phyloP scores from a whole-genome alignment of 2,888 invertebrate species.

The Aelia acuminata region DNA sequence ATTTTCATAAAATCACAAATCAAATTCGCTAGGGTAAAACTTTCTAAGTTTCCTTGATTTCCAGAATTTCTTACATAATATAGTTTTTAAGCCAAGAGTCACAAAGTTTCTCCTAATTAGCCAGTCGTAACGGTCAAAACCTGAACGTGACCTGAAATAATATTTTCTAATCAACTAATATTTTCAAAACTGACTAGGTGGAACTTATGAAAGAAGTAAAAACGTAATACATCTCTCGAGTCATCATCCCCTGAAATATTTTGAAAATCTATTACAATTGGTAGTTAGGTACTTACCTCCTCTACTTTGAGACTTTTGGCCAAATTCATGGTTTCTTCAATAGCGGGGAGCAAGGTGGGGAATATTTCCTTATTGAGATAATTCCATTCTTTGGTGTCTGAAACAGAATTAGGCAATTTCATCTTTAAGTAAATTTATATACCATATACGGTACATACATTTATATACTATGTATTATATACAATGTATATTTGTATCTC shows the following conservation, averaged over 20 bases:
- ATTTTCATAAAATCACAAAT: too few relatives aligned
- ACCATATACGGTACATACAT: too few relatives aligned
- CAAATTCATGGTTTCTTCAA: slow-evolving; percentile 59
- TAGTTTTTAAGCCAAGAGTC: background rate
- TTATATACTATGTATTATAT: too few relatives aligned
- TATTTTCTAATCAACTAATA: background rate
- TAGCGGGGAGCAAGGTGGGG: slow-evolving; percentile 60
- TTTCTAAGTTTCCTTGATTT: too few relatives aligned
- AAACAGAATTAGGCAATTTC: background rate
- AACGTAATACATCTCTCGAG: too few relatives aligned
- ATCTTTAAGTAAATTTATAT: too few relatives aligned
- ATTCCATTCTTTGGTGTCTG: slow-evolving; percentile 49
- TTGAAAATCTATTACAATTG: too few relatives aligned
- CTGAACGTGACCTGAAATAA: background rate
- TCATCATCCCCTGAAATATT: too few relatives aligned
- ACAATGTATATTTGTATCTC: too few relatives aligned
- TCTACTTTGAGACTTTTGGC: slow-evolving; percentile 48
- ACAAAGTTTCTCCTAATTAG: background rate
- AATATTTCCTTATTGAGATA: slow-evolving; percentile 62
- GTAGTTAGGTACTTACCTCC: background rate
- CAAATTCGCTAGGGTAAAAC: too few relatives aligned
- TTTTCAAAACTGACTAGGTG: too few relatives aligned
- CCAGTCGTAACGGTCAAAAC: background rate
- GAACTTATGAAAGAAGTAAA: too few relatives aligned
- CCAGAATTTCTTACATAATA: background rate